Evolutionary conservation across 1,140 invertebrate genomes (phyloP).

Genomic region (Trinorchestia longiramus): DNA sequence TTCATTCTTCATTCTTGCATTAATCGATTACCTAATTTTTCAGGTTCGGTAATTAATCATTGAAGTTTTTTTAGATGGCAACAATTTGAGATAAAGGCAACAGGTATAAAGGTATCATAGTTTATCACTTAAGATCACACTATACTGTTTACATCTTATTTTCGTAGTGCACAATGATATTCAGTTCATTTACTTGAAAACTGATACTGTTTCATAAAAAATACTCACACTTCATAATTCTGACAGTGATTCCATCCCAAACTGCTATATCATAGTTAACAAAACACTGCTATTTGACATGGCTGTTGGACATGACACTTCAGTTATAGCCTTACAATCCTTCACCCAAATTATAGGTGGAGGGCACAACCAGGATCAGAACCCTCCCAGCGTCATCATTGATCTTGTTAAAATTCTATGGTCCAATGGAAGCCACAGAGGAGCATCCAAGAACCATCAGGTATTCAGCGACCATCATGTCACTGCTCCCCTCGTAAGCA

Average conservation of each 20-base stretch:
- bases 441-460: neutral
- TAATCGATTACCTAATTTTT: no score
- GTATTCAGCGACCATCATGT: neutral
- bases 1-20: no score
- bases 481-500: neutral
- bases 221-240: neutral
- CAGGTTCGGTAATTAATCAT: no score
- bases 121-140: no score
- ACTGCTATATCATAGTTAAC: neutral
- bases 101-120: no score
- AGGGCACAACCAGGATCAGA: neutral
- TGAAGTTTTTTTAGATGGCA: no score
- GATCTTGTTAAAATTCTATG: neutral
- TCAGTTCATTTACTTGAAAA: no score
- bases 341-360: neutral
- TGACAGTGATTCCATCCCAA: neutral
- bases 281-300: neutral
- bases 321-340: neutral
- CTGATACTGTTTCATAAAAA: neutral
- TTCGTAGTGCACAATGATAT: no score
- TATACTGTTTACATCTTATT: no score
- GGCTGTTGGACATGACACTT: neutral
- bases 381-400: neutral
- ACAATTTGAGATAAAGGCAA: no score
- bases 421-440: neutral